Percentiles rank a stretch among this genome's conserved stretches.
Conservation (phyloP, 2,797 vertebrate species). For the Mareca penelope region DNA sequence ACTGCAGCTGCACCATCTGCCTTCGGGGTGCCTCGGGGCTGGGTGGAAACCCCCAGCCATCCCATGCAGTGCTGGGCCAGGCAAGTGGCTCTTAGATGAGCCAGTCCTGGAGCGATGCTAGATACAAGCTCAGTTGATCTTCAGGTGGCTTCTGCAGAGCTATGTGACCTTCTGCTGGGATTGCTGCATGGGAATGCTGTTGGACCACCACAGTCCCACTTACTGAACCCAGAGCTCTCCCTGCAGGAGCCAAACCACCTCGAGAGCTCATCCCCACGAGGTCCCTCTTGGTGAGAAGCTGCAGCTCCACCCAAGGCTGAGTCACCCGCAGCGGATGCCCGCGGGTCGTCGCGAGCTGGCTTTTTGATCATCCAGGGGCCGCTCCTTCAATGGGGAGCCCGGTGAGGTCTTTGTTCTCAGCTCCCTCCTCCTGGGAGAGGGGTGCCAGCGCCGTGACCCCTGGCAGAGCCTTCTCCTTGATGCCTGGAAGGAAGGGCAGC, state of each 20-base stretch:
- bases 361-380: neutral
- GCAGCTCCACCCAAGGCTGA: neutral
- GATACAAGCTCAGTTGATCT: neutral
- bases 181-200: no score
- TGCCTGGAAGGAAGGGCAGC: constrained; percentile 1
- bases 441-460: neutral
- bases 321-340: neutral
- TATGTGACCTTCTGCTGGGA: neutral
- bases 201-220: neutral
- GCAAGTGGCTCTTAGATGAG: neutral
- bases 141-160: neutral
- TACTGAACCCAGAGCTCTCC: neutral
- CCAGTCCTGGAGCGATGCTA: neutral
- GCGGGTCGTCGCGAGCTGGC: fast-evolving
- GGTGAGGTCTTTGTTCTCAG: neutral
- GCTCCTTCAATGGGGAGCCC: neutral
- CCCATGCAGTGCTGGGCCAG: neutral
- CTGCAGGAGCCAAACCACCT: neutral
- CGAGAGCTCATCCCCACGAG: neutral
- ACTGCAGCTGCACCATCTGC: neutral
- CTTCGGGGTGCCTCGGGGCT: neutral
- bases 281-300: neutral
- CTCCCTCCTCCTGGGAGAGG: neutral
- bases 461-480: neutral
- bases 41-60: neutral